Evolutionary conservation across 1,140 invertebrate species (phyloP), one percentile per base, ranked within the genome.

Genomic region (Steinernema feltiae): DNA sequence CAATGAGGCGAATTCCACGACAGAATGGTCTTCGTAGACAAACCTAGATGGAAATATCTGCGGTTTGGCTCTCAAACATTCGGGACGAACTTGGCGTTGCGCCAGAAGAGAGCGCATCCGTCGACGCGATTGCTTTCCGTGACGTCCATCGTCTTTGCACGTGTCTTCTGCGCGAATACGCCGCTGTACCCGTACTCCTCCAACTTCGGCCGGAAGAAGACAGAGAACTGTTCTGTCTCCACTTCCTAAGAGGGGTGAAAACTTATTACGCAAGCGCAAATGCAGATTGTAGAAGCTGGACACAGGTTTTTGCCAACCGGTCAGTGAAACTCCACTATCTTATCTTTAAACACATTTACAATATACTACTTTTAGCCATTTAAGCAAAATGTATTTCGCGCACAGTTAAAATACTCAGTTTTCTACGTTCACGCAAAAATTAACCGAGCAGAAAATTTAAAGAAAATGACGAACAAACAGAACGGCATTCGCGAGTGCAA

Each of bases 151-250:
- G 96, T 98, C 87, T 98, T 97, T 0, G 97, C 96, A 78, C 97
- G 90, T 0, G 95, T 98, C 88, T 99, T 99, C 0, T 96, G 94
- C 30, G 94, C 95, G 88, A 98, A 99, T 76, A 99, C 97, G n/a
- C 97, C 96, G 80, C 94, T 92, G 87, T 98, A 99, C n/a, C 88
- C 89, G 35, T 84, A 83, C 1, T 91, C 90, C 84, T 95, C 93
- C 24, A 99, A 88, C 87, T 98, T 94, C 0, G 95, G 95, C 80
- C 94, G 88, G 24, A 63, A 63, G 24, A 15, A 63, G 53, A 63
- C 24, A 0, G 71, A 76, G 69, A 79, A 79, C 89, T 99, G 96
- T 87, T 98, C 96, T 75, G 96, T 98, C 88, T 99, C 95, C 30
- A 99, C 95, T 89, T 99, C 97, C 91, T 98, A 91, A 73, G n/a